Base-by-base conservation (phyloP, 2,888 invertebrate genomes). In the Laspeyria flexula region DNA sequence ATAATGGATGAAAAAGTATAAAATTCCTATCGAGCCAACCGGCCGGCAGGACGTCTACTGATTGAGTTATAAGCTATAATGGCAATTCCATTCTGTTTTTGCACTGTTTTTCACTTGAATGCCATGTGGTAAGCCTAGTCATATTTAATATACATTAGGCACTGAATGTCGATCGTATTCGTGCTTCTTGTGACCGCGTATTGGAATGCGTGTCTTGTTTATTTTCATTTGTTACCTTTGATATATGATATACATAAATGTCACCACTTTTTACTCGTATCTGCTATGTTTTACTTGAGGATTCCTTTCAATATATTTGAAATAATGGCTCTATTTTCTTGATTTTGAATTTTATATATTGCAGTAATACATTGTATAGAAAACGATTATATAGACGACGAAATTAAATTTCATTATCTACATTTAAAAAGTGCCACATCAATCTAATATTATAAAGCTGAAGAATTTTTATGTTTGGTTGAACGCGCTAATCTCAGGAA, bases 61-160 rank as follows among this genome's bases (percentile, higher is more conserved):
- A 90, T 91, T 90, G 90, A 90, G 90, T 91, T 90, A 91, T 91
- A 89, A 90, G 85, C 86, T 87, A 88, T 88, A 89, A 90, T 88
- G 86, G 86, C 86, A 77, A 85, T 81, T 84, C 83, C 85, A 86
- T 84, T 83, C 80, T 76, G 88, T 90, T 90, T 89, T 90, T 90
- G 87, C 83, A 73, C 71, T 76, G 86, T 90, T 90, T 88, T 88
- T 89, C 87, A 85, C 85, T 83, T 85, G 85, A 83, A 85, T 87
- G 77, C 85, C 83, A 80, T 78, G 57, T 66, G 51, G 48, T 66
- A 67, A 63, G 70, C 66, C 67, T 77, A 78, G 81, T 82, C 86
- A 88, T 88, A 88, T 88, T 87, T 87, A 86, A 88, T 87, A 86
- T 86, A 86, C 88, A 90, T 89, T 86, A 89, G 81, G 79, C 73